Evolutionary conservation across 2,888 invertebrate genomes (phyloP).

Genomic region (Chesias legatella): DNA sequence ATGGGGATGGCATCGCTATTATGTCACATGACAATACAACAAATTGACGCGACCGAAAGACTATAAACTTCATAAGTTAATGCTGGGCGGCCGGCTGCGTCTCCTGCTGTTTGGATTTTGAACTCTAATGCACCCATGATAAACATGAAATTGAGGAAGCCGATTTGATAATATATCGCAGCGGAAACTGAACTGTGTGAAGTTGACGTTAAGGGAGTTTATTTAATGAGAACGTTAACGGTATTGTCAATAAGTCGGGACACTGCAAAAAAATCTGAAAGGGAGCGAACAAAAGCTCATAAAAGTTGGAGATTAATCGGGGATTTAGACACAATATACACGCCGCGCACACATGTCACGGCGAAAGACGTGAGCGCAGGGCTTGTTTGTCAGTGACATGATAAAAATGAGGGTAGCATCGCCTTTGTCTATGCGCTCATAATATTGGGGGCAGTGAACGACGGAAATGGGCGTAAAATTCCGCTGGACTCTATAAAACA

Average conservation of each 20-base stretch:
- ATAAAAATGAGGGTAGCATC: conserved; percentile 30
- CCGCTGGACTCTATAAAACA: too few relatives aligned
- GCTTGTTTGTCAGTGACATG: conserved; percentile 51
- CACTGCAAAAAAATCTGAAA: conserved; percentile 59
- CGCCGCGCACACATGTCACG: conserved; percentile 62
- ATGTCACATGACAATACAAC: conserved; percentile 79
- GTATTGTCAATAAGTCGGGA: conserved; percentile 49
- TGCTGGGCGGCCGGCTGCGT: conserved; percentile 37
- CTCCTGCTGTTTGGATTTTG: conserved; percentile 16
- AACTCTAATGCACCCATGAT: neutral
- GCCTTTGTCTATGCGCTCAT: conserved; percentile 14
- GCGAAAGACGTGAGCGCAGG: conserved; percentile 37
- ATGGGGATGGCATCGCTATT: conserved; percentile 74
- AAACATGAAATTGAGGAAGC: conserved; percentile 11
- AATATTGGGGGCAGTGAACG: conserved; percentile 18
- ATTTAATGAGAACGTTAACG: conserved; percentile 20
- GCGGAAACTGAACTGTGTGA: conserved; percentile 20
- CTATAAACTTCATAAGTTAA: conserved; percentile 76
- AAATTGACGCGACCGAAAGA: conserved; percentile 77
- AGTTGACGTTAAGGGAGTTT: conserved; percentile 27
- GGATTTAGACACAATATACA: conserved; percentile 74
- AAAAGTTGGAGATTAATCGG: conserved; percentile 78
- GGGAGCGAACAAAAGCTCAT: conserved; percentile 75
- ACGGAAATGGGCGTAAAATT: conserved; percentile 18
- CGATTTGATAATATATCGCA: neutral